Percentiles rank a stretch among this genome's conserved stretches.
Evolutionary conservation across 2,797 vertebrate genomes (phyloP).

Genomic region (Oryzias dopingdopingensis): DNA sequence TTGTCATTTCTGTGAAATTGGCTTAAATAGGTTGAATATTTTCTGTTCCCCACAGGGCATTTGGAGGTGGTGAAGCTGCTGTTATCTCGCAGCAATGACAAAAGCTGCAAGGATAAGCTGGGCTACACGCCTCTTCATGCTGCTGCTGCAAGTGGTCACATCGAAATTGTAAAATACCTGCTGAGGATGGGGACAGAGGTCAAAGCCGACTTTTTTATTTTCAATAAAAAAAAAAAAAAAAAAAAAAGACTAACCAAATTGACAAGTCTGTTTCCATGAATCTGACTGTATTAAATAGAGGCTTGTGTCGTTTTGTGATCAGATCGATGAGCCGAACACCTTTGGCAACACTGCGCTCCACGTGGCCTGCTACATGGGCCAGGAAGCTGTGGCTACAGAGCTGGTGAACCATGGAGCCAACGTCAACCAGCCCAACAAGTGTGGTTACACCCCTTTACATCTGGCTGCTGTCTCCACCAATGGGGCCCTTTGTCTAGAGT

Average conservation of each 20-base stretch:
- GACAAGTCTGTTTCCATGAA: not conserved
- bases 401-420: constrained; percentile 94
- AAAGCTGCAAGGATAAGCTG: constrained; percentile 90
- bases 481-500: constrained; percentile 94
- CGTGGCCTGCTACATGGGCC: constrained; percentile 94
- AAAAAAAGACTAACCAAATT: too few relatives aligned
- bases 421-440: constrained; percentile 94
- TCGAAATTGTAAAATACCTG: constrained; percentile 91
- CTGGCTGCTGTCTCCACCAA: constrained; percentile 96
- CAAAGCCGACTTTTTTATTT: constrained; percentile 18
- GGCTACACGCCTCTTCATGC: constrained; percentile 94
- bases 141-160: constrained; percentile 90
- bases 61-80: constrained; percentile 92
- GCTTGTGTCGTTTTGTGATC: constrained; percentile 1
- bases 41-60: constrained; percentile 78
- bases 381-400: constrained; percentile 92
- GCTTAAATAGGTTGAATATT: too few relatives aligned
- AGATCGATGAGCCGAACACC: constrained; percentile 93
- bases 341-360: constrained; percentile 96
- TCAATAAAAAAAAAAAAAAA: too few relatives aligned
- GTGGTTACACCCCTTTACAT: constrained; percentile 93
- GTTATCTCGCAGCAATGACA: constrained; percentile 88
- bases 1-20: too few relatives aligned
- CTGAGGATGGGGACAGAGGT: constrained; percentile 92
- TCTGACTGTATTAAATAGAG: not conserved